These are phyloP conservation scores for Brevipalpus yothersi DNA, from an alignment of 1,140 invertebrate species.

Conservation along the genomic window DNA sequence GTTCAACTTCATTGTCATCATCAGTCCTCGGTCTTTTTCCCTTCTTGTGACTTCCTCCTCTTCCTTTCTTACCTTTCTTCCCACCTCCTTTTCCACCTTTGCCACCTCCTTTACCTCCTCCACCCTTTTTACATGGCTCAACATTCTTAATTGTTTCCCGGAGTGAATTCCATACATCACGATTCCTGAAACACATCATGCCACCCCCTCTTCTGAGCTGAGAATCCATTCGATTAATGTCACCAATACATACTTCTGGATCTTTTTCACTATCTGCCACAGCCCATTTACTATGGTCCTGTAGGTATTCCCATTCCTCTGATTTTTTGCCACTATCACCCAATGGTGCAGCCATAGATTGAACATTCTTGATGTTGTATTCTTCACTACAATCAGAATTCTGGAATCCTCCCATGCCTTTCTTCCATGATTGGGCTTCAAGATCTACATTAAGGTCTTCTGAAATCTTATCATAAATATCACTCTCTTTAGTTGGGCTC, in stretches of 20 bases:
- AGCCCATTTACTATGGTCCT: slow-evolving; percentile 82
- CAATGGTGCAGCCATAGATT: slow-evolving; percentile 22
- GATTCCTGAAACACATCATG: slow-evolving; percentile 33
- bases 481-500: slow-evolving; percentile 33
- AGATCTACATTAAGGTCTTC: slow-evolving; percentile 39
- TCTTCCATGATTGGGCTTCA: slow-evolving; percentile 62
- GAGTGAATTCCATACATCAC: not conserved
- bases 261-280: slow-evolving; percentile 29
- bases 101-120: not conserved
- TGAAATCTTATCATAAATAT: slow-evolving; percentile 50
- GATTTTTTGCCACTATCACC: slow-evolving; percentile 15
- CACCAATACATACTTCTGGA: slow-evolving; percentile 61
- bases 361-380: slow-evolving; percentile 40
- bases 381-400: slow-evolving; percentile 26
- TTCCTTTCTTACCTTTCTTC: not conserved
- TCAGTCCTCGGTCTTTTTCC: not conserved
- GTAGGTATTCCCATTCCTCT: slow-evolving; percentile 22
- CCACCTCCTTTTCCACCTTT: not conserved
- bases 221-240: slow-evolving; percentile 59
- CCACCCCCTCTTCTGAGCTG: slow-evolving; percentile 55
- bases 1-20: not conserved
- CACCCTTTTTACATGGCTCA: not conserved
- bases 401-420: slow-evolving; percentile 34
- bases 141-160: not conserved
- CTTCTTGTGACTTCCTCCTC: not conserved